Evolutionary conservation across 35 echinoderm and acorn worm genomes (phyloP), one percentile per base, ranked within the genome.

Genomic region (Strongylocentrotus purpuratus): DNA sequence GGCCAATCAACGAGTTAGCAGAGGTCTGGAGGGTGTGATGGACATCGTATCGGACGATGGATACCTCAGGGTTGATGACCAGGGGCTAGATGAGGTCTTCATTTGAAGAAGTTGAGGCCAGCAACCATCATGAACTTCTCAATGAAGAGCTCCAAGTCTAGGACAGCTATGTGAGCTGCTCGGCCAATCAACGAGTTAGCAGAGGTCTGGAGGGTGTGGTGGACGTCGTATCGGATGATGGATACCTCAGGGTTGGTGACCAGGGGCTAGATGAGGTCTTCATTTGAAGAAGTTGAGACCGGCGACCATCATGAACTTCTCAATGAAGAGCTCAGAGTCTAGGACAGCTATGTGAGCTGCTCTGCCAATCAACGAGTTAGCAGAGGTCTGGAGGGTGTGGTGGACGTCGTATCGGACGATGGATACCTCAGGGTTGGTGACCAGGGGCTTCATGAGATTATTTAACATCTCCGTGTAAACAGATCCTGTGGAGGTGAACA

Each of bases 281-380:
- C 52, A 87, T 87, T 35, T 98, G 86, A 98, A 98, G 92, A 92
- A 98, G 48, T 96, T 96, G 4, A 99, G 60, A 45, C 94, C 98
- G 10, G 95, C 95, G 9, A 99, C 97, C 96, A 95, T 97, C 96
- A 99, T 96, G 60, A 99, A 99, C 88, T 99, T 99, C 94, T 99
- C 98, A 28, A 99, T 95, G 90, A 99, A 99, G 10, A 99, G 92
- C 32, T 99, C 98, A 4, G 98, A 99, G 94, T 99, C 98, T 22
- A 99, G 25, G 5, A 28, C 65, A 78, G 65, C 65, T 59, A 59
- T 59, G 52, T 59, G 52, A 59, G 52, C 52, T 86, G 98, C 98
- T 95, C 98, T 59, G 47, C 98, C 98, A n/a, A 99, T 99, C 33
- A 99, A 93, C 0, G 98, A 95, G 61, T 99, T 99, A 12, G 98